Conservation (phyloP, 2,888 invertebrate species). For the Bugulina stolonifera region DNA sequence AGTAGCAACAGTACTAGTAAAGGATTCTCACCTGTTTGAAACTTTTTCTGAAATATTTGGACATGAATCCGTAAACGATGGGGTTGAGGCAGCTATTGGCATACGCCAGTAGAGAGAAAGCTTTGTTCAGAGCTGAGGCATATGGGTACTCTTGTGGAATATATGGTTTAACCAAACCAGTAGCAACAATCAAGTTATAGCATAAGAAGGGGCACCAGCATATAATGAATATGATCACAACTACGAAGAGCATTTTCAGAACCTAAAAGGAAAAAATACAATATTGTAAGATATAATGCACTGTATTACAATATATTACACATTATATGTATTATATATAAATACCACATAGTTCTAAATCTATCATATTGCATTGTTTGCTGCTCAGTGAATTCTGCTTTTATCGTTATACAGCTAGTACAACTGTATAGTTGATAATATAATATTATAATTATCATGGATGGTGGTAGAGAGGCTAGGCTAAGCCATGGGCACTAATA, state of each 20-base stretch:
- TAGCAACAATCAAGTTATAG: conserved; percentile 63
- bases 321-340: too few relatives aligned
- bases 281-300: not conserved
- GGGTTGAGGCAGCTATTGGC: conserved; percentile 70
- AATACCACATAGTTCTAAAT: too few relatives aligned
- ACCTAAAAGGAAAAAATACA: conserved; percentile 56
- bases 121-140: conserved; percentile 61
- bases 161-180: conserved; percentile 44
- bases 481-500: too few relatives aligned
- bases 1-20: not conserved
- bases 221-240: conserved; percentile 64
- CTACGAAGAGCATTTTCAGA: conserved; percentile 68
- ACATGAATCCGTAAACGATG: conserved; percentile 70
- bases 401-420: too few relatives aligned
- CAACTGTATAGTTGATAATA: too few relatives aligned
- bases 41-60: conserved; percentile 62
- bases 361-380: too few relatives aligned
- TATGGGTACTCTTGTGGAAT: conserved; percentile 56
- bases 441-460: too few relatives aligned
- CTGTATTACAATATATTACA: too few relatives aligned
- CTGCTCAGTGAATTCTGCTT: too few relatives aligned
- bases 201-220: conserved; percentile 67
- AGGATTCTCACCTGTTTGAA: conserved; percentile 38
- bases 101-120: conserved; percentile 65
- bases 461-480: too few relatives aligned